phyloP scores from a whole-genome alignment of 2,888 invertebrate genomes.

The Strigamia transsilvanica region DNA sequence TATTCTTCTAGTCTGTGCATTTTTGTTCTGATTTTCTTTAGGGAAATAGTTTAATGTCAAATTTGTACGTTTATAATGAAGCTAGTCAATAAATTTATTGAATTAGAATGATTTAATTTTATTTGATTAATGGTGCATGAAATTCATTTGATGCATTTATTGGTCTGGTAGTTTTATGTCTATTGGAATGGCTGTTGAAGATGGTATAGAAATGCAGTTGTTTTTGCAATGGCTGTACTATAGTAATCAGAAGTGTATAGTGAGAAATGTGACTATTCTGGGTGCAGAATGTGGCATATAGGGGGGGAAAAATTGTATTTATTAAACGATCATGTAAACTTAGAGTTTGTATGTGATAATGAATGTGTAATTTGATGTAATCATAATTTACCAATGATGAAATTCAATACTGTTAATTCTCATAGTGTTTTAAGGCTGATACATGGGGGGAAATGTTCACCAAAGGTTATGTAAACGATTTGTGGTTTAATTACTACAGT shows the following conservation, averaged over 20 bases:
- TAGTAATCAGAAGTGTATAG: not conserved
- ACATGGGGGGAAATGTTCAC: not conserved
- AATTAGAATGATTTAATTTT: too few relatives aligned
- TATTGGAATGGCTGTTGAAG: too few relatives aligned
- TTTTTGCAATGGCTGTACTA: too few relatives aligned
- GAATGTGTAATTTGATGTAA: not conserved
- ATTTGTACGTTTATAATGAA: not conserved
- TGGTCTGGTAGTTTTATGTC: not conserved
- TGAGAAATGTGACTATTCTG: slow-evolving; percentile 12
- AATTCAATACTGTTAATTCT: not conserved
- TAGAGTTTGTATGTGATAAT: not conserved
- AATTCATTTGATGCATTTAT: not conserved
- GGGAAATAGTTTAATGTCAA: not conserved
- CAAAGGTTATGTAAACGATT: slow-evolving; percentile 1
- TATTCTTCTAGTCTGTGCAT: not conserved
- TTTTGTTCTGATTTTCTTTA: not conserved
- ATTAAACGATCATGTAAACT: not conserved
- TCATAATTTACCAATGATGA: not conserved
- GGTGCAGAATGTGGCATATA: not conserved
- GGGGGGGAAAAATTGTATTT: not conserved
- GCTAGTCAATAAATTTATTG: not conserved
- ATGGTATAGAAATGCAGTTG: too few relatives aligned
- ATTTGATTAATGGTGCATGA: not conserved
- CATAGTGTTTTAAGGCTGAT: not conserved
- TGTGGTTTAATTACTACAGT: not conserved